Base-by-base conservation (phyloP, 1,140 invertebrate species). In the Elysia chlorotica region DNA sequence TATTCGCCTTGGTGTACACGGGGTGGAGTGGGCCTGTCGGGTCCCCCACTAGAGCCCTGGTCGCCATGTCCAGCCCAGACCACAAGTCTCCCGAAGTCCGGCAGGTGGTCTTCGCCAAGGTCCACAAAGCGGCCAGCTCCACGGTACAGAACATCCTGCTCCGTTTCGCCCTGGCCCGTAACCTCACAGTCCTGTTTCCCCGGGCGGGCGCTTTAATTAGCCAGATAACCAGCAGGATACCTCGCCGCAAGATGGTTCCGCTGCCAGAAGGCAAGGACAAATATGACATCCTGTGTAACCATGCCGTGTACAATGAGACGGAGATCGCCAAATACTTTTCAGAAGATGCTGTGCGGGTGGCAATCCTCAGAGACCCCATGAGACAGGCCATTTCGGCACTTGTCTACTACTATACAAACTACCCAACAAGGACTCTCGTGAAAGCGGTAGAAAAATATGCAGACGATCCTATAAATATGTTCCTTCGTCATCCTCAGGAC, bases 41-140 rank as follows among this genome's bases (percentile, higher is more conserved):
- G n/a, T n/a, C n/a, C n/a, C n/a, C n/a, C n/a, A n/a, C n/a, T n/a
- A n/a, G n/a, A n/a, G n/a, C n/a, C n/a, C n/a, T n/a, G n/a, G n/a
- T n/a, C n/a, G n/a, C n/a, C n/a, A n/a, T n/a, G n/a, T n/a, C n/a
- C n/a, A n/a, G n/a, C n/a, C n/a, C n/a, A n/a, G n/a, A n/a, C n/a
- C n/a, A n/a, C n/a, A n/a, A n/a, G n/a, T n/a, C n/a, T n/a, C 66
- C 36, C 1, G 41, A 48, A 67, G 57, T 54, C 1, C 63, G 23
- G 5, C 63, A 65, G 33, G 63, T 65, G 19, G 10, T 65, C 0
- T 81, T 83, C 71, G 68, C 82, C 3, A 81, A 83, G 56, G 79
- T 82, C 1, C 82, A 83, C 67, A 82, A 81, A 74, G 74, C 80
- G 10, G 82, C 80, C 19, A 82, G 82, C 38, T 76, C 78, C 14